Conservation (phyloP, 2,888 invertebrate species). For the Perizoma flavofasciatum region DNA sequence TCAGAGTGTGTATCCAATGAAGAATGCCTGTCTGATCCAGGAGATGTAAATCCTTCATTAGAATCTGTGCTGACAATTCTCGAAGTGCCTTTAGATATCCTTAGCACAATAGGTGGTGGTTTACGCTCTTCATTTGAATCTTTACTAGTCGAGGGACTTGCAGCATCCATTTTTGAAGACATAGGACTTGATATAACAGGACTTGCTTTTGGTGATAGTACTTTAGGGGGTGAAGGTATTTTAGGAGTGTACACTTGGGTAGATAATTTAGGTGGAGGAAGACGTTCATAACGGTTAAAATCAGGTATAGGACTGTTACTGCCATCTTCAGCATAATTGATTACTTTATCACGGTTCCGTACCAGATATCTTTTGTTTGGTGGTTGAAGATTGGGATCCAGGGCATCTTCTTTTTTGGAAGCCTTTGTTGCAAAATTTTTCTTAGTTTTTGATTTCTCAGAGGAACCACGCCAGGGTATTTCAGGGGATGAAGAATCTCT, state of each 20-base stretch:
- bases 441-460: conserved; percentile 72
- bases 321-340: conserved; percentile 86
- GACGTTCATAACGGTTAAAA: conserved; percentile 65
- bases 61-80: conserved; percentile 87
- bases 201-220: conserved; percentile 75
- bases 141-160: conserved; percentile 78
- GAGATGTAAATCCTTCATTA: conserved; percentile 84
- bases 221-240: conserved; percentile 54
- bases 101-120: conserved; percentile 93
- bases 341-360: conserved; percentile 84
- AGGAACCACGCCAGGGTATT: conserved; percentile 72
- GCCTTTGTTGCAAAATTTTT: conserved; percentile 75
- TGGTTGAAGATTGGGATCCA: conserved; percentile 70
- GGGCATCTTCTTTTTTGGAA: conserved; percentile 71
- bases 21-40: conserved; percentile 79
- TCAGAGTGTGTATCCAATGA: conserved; percentile 77
- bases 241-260: conserved; percentile 44
- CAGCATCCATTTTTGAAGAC: conserved; percentile 65
- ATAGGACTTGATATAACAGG: conserved; percentile 69
- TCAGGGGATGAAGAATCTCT: conserved; percentile 79
- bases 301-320: conserved; percentile 81
- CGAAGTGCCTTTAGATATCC: conserved; percentile 92
- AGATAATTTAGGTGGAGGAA: conserved; percentile 47
- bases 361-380: conserved; percentile 80
- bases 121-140: conserved; percentile 76